Percentiles rank a stretch among this genome's conserved stretches.
Evolutionary conservation across 2,797 vertebrate genomes (phyloP).

Genomic region (Pseudocheirus occidentalis): DNA sequence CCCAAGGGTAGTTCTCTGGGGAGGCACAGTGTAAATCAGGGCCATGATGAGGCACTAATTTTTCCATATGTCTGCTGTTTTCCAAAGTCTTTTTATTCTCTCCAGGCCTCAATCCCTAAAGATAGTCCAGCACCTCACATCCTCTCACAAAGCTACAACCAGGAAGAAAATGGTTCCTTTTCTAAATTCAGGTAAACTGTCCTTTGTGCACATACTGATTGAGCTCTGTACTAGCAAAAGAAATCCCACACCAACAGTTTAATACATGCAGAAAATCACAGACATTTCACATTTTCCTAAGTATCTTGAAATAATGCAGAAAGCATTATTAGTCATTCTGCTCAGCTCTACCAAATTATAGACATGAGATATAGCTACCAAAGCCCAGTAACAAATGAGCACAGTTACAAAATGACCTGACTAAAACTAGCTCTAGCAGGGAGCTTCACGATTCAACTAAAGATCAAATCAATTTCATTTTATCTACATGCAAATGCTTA

Average conservation of each 20-base stretch:
- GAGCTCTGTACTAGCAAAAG: background rate
- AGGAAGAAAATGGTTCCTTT: background rate
- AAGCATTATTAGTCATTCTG: background rate
- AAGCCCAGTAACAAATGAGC: background rate
- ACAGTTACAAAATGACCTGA: background rate
- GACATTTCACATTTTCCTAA: background rate
- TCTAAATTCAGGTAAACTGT: background rate
- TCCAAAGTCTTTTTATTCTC: background rate
- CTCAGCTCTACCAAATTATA: slow-evolving; percentile 1
- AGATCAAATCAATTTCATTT: slow-evolving; percentile 18
- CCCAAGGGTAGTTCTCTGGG: background rate
- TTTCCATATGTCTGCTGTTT: background rate
- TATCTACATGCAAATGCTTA: background rate
- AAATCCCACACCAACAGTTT: background rate
- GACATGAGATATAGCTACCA: slow-evolving; percentile 7
- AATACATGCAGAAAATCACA: background rate
- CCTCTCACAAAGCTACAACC: background rate
- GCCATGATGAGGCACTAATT: background rate
- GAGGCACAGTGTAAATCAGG: background rate
- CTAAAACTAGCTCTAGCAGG: slow-evolving; percentile 8
- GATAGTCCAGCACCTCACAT: background rate
- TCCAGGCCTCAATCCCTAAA: background rate
- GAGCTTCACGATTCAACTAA: slow-evolving; percentile 8
- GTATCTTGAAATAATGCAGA: background rate
- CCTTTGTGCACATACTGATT: background rate